A percentile compares a stretch with the other conserved stretches of the same genome.
Conservation (phyloP, 1,140 invertebrate species). For the Anoplolepis gracilipes region DNA sequence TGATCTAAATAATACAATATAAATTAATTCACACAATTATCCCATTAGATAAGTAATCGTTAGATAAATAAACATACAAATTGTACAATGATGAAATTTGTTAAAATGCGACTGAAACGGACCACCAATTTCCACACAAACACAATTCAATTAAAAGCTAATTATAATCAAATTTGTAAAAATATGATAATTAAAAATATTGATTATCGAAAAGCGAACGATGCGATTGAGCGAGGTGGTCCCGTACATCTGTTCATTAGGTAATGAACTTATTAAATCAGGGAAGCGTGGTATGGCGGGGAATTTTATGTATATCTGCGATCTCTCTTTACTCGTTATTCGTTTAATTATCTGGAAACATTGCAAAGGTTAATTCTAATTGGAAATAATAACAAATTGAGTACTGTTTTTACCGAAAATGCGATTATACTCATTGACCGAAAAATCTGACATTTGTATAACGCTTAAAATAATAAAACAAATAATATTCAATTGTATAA, state of each 20-base stretch:
- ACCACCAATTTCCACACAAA: constrained; percentile 56
- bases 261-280: constrained; percentile 85
- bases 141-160: constrained; percentile 78
- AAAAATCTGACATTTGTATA: constrained; percentile 19
- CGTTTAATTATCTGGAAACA: constrained; percentile 76
- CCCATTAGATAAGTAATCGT: constrained; percentile 15
- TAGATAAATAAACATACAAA: constrained; percentile 60
- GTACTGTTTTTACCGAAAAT: constrained; percentile 65
- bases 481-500: neutral
- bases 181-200: constrained; percentile 84
- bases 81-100: constrained; percentile 57
- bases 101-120: constrained; percentile 22
- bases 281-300: constrained; percentile 68
- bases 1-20: neutral
- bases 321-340: constrained; percentile 60
- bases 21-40: constrained; percentile 10
- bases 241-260: constrained; percentile 83
- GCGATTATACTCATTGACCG: constrained; percentile 55
- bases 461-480: constrained; percentile 29
- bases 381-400: constrained; percentile 76
- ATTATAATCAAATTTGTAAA: constrained; percentile 78
- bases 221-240: constrained; percentile 41
- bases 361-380: constrained; percentile 80
- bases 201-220: constrained; percentile 79
- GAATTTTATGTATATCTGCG: constrained; percentile 70